Evolutionary conservation across 2,113 vertebrate species (phyloP).

Genomic region (Canis aureus): DNA sequence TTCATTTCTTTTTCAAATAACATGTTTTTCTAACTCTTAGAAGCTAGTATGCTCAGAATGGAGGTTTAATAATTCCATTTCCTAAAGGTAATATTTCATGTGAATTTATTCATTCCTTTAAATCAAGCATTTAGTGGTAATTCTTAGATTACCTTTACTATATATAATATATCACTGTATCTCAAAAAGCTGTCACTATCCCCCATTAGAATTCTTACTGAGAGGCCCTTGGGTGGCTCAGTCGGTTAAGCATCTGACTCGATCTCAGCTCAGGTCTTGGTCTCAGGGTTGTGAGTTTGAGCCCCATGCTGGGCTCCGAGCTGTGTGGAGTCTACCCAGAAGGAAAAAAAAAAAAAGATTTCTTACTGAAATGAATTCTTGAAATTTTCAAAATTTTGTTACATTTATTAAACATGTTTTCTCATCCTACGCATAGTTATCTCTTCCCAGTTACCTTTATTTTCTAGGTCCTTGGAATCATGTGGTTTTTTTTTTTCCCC

Average conservation of each 20-base stretch:
- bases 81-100: not conserved
- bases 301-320: too few species aligned
- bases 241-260: too few species aligned
- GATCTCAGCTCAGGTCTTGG: too few species aligned
- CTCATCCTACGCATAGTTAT: not conserved
- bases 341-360: not conserved
- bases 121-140: not conserved
- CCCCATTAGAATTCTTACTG: not conserved
- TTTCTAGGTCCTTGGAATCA: not conserved
- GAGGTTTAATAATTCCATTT: not conserved
- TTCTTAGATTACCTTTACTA: conserved; percentile 15
- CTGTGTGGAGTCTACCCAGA: too few species aligned
- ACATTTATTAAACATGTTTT: conserved; percentile 31
- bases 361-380: conserved; percentile 24
- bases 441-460: not conserved
- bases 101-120: conserved; percentile 8
- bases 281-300: too few species aligned
- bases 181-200: not conserved
- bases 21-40: not conserved
- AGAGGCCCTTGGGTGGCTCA: not conserved
- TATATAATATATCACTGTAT: not conserved
- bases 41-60: not conserved
- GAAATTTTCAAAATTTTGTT: conserved; percentile 30
- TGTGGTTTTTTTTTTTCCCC: not conserved
- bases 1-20: conserved; percentile 25